Conservation (phyloP, 2,113 vertebrate species). For the Xenopus borealis region DNA sequence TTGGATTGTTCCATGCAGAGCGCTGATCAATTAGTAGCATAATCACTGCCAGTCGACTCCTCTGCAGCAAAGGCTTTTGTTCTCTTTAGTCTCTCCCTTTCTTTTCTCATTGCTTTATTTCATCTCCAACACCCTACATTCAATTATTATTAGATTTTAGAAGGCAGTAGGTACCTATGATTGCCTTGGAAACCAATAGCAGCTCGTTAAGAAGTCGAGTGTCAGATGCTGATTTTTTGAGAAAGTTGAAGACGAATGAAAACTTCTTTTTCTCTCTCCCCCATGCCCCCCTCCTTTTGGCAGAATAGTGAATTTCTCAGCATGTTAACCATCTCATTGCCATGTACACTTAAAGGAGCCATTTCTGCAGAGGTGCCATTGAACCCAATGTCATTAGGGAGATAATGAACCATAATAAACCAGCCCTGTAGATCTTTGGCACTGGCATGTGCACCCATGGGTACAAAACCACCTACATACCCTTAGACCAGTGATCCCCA, state of each 20-base stretch:
- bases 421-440: too few relatives aligned
- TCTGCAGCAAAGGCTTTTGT: slow-evolving; percentile 56
- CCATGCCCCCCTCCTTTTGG: background rate
- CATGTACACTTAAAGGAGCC: too few relatives aligned
- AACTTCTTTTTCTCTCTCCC: slow-evolving; percentile 6
- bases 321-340: too few relatives aligned
- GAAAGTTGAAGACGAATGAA: slow-evolving; percentile 25
- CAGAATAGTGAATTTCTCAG: background rate
- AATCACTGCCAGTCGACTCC: slow-evolving; percentile 63
- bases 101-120: slow-evolving; percentile 57
- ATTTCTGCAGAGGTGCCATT: too few relatives aligned
- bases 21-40: slow-evolving; percentile 63
- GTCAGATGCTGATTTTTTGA: slow-evolving; percentile 52
- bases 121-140: slow-evolving; percentile 59
- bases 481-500: too few relatives aligned
- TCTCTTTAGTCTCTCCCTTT: slow-evolving; percentile 61
- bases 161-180: slow-evolving; percentile 59
- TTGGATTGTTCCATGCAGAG: slow-evolving; percentile 49
- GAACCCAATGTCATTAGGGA: too few relatives aligned
- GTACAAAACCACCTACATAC: too few relatives aligned
- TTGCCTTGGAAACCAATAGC: slow-evolving; percentile 64
- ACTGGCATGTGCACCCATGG: too few relatives aligned
- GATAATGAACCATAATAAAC: too few relatives aligned
- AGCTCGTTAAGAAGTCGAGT: slow-evolving; percentile 55
- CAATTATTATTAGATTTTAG: slow-evolving; percentile 70